Base-by-base conservation (phyloP, 2,888 invertebrate genomes). In the Orthonevra nobilis region DNA sequence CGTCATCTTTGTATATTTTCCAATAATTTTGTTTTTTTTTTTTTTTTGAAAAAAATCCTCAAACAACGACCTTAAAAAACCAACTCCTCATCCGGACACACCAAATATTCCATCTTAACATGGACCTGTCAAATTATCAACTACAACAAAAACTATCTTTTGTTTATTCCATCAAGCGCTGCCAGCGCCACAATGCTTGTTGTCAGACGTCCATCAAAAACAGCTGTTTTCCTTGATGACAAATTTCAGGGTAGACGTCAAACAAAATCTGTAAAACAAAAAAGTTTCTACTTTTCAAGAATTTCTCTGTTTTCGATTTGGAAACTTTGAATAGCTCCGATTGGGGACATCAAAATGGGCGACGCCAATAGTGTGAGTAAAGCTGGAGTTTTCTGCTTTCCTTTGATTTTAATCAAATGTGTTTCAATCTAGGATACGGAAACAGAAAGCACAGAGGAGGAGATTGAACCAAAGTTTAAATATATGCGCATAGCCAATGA, bases 401-500 rank as follows among this genome's bases (percentile, higher is more conserved):
- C n/a, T n/a, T n/a, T n/a, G n/a, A n/a, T n/a, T n/a, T n/a, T n/a
- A 61, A 28, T 9, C 2, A 0, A 1, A 6, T 40, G 10, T 30
- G 32, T 32, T 19, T 50, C 14, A 2, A 34, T 14, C 0, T 14
- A 82, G 77, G 87, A 86, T 17, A 85, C 85, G 3, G 88, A 87
- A 68, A 85, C 84, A 12, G 85, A 85, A 46, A 86, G 85, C 32
- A 84, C 86, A 5, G 86, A 87, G 40, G 92, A 92, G 61, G 93
- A 93, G 85, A 90, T 92, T 66, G 96, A 96, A 86, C 98, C 98
- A 0, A 95, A 95, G 89, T 91, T 98, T 58, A 97, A 97, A 89
- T 98, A 97, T 90, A 92, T 95, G 84, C 91, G 98, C 81, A 92
- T 98, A 87, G 92, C 92, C 26, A 97, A 97, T 89, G 97, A 97